Evolutionary conservation across 1,140 invertebrate species (phyloP).

Genomic region (Bacillus rossius): DNA sequence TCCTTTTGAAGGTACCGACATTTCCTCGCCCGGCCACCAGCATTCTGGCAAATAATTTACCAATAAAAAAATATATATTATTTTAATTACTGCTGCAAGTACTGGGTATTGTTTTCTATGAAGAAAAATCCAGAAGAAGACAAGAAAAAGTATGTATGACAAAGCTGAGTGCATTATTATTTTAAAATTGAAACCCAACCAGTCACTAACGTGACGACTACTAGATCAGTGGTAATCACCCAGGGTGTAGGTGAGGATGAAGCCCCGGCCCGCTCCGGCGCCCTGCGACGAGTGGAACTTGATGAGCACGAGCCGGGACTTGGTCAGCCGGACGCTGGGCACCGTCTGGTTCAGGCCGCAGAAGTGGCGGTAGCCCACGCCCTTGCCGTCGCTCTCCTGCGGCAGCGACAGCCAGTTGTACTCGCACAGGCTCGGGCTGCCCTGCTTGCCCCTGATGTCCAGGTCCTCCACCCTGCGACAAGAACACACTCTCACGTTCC

Average conservation of each 20-base stretch:
- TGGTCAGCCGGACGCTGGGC: neutral
- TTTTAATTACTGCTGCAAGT: too few relatives aligned
- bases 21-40: too few relatives aligned
- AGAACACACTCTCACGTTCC: neutral
- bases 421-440: slow-evolving; percentile 6
- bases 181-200: too few relatives aligned
- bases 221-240: too few relatives aligned
- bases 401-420: slow-evolving; percentile 16
- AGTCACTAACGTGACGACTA: too few relatives aligned
- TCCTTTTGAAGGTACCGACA: too few relatives aligned
- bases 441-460: slow-evolving; percentile 14
- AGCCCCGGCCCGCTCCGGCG: slow-evolving; percentile 9
- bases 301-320: neutral
- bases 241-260: slow-evolving; percentile 6
- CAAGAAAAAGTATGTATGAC: too few relatives aligned
- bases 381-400: neutral
- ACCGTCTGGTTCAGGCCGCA: slow-evolving; percentile 1
- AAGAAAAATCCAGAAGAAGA: too few relatives aligned
- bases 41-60: too few relatives aligned
- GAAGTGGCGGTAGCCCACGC: neutral
- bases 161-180: too few relatives aligned
- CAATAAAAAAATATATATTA: too few relatives aligned
- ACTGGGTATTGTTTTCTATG: too few relatives aligned
- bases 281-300: slow-evolving; percentile 14
- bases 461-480: slow-evolving; percentile 8